Percentiles rank a stretch among this genome's conserved stretches.
phyloP scores from a whole-genome alignment of 2,113 vertebrate species.

The Tachysurus fulvidraco region DNA sequence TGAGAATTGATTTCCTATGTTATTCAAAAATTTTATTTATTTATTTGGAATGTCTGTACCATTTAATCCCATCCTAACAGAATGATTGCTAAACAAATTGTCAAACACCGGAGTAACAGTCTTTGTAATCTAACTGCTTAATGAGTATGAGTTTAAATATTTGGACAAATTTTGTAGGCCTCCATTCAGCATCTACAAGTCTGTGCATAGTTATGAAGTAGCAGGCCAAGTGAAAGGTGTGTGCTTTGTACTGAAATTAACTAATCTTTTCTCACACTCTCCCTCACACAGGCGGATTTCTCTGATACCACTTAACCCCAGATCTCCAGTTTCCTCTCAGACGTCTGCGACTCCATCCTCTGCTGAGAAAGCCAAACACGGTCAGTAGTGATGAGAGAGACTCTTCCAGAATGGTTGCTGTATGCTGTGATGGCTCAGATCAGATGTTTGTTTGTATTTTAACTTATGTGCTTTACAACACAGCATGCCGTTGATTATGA shows the following conservation, averaged over 20 bases:
- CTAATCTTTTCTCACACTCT: not conserved
- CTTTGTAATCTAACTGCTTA: not conserved
- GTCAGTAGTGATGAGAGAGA: conserved; percentile 64
- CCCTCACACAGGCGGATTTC: conserved; percentile 84
- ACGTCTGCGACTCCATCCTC: conserved; percentile 60
- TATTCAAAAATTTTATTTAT: not conserved
- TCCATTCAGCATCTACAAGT: not conserved
- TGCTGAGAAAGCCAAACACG: conserved; percentile 76
- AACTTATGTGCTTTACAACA: not conserved
- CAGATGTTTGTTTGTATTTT: not conserved
- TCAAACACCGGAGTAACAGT: not conserved
- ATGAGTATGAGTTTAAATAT: not conserved
- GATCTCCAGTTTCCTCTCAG: conserved; percentile 52
- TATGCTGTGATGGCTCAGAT: not conserved
- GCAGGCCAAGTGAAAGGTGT: conserved; percentile 35
- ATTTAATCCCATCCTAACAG: not conserved
- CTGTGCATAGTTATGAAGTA: not conserved
- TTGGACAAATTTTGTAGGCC: not conserved
- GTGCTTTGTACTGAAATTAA: not conserved
- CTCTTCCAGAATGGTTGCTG: not conserved
- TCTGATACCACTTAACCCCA: conserved; percentile 77
- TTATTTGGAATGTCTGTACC: not conserved
- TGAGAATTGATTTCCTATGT: not conserved
- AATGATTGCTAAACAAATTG: not conserved
- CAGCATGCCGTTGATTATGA: not conserved